Evolutionary conservation across 2,797 vertebrate species (phyloP).

Genomic region (Chrysocyon brachyurus): DNA sequence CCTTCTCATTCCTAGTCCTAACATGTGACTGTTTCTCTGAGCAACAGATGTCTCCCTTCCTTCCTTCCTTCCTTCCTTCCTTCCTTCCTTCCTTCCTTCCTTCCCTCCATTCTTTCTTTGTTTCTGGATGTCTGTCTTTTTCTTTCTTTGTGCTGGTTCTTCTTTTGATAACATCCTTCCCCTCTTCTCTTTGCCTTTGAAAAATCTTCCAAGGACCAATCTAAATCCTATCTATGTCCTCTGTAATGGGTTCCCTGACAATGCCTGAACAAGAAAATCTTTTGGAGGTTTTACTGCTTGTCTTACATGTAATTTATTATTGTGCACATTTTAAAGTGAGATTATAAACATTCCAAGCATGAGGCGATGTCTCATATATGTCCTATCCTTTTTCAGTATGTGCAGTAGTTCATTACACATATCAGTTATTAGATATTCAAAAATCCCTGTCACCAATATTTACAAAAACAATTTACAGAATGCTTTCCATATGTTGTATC

Average conservation of each 20-base stretch:
- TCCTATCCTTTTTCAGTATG: neutral
- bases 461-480: neutral
- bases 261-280: neutral
- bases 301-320: neutral
- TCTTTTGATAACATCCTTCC: neutral
- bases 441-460: neutral
- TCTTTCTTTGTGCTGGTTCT: neutral
- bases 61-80: fast-evolving
- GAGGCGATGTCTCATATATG: neutral
- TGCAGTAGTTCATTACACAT: neutral
- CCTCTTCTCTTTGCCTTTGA: neutral
- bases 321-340: neutral
- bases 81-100: fast-evolving
- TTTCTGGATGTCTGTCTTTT: neutral
- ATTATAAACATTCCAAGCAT: neutral
- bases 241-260: neutral
- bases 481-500: neutral
- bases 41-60: neutral
- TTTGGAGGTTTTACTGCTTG: neutral
- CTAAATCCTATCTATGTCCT: neutral
- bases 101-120: neutral
- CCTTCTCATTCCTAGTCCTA: neutral
- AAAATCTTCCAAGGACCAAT: neutral
- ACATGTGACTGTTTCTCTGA: neutral
- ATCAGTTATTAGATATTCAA: neutral